Percentiles rank a stretch among this genome's conserved stretches.
Evolutionary conservation across 2,888 invertebrate species (phyloP).

Genomic region (Notocelia uddmanniana): DNA sequence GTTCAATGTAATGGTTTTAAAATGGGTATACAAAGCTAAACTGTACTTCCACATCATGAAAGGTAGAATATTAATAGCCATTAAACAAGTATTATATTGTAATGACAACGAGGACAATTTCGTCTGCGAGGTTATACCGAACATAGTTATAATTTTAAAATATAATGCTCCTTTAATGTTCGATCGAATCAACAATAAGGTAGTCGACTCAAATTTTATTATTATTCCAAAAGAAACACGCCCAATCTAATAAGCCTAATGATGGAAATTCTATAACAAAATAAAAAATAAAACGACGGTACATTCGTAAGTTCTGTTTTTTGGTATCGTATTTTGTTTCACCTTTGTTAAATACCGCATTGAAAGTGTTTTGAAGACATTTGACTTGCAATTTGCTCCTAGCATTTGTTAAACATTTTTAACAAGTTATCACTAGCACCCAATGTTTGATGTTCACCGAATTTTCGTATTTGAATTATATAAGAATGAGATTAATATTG

Average conservation of each 20-base stretch:
- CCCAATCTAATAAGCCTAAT: too few relatives aligned
- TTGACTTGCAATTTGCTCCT: constrained; percentile 17
- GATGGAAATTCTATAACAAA: too few relatives aligned
- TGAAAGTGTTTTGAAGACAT: constrained; percentile 14
- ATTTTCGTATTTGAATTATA: constrained; percentile 54
- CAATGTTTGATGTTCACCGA: constrained; percentile 56
- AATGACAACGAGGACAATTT: not conserved
- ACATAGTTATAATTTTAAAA: not conserved
- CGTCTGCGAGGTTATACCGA: not conserved
- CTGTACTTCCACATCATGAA: constrained; percentile 10
- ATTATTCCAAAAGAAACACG: too few relatives aligned
- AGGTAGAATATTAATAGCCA: constrained; percentile 8
- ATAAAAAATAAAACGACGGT: too few relatives aligned
- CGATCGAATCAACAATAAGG: too few relatives aligned
- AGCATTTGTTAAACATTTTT: constrained; percentile 37
- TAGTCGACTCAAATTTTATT: too few relatives aligned
- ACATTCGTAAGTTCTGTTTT: too few relatives aligned
- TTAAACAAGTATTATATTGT: not conserved
- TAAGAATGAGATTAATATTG: constrained; percentile 38
- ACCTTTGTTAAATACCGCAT: too few relatives aligned
- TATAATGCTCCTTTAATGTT: not conserved
- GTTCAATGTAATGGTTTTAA: constrained; percentile 43
- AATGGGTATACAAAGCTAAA: constrained; percentile 34
- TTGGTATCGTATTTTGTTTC: too few relatives aligned
- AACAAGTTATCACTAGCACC: constrained; percentile 59